These are phyloP conservation scores for Xanthorhoe designata DNA, from an alignment of 2,888 invertebrate species.

Conservation along the genomic window DNA sequence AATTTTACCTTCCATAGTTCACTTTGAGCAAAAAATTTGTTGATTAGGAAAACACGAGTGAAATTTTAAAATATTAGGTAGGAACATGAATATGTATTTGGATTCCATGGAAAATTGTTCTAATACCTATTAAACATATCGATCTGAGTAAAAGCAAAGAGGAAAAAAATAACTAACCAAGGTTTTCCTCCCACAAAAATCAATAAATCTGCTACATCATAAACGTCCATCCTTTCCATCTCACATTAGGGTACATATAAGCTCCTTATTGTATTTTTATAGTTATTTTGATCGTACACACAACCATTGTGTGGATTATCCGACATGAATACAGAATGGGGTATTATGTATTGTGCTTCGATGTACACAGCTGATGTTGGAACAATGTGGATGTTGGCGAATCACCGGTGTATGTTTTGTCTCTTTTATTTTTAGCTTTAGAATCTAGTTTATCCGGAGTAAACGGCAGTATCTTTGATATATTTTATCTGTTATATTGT, in stretches of 20 bases:
- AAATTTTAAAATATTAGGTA: too few relatives aligned
- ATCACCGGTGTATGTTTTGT: slow-evolving; percentile 71
- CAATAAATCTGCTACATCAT: slow-evolving; percentile 5
- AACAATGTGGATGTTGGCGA: slow-evolving; percentile 73
- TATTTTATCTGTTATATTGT: not conserved
- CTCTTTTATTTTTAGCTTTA: slow-evolving; percentile 64
- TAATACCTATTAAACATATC: too few relatives aligned
- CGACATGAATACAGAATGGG: slow-evolving; percentile 76
- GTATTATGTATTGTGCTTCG: slow-evolving; percentile 70
- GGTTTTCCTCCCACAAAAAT: slow-evolving; percentile 3
- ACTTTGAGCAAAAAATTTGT: too few relatives aligned
- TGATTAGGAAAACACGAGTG: too few relatives aligned
- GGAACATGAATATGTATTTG: too few relatives aligned
- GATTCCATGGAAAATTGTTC: too few relatives aligned
- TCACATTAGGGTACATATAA: slow-evolving; percentile 77
- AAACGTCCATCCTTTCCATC: slow-evolving; percentile 41
- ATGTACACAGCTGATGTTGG: slow-evolving; percentile 81
- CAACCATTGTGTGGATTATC: slow-evolving; percentile 58
- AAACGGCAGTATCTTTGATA: not conserved
- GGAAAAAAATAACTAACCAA: not conserved
- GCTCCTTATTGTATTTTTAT: slow-evolving; percentile 85
- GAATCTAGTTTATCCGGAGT: not conserved
- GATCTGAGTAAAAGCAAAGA: too few relatives aligned
- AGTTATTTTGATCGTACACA: slow-evolving; percentile 83
- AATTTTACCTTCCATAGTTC: too few relatives aligned